Evolutionary conservation across 2,888 invertebrate genomes (phyloP).

Genomic region (Oconnorella tubifera): DNA sequence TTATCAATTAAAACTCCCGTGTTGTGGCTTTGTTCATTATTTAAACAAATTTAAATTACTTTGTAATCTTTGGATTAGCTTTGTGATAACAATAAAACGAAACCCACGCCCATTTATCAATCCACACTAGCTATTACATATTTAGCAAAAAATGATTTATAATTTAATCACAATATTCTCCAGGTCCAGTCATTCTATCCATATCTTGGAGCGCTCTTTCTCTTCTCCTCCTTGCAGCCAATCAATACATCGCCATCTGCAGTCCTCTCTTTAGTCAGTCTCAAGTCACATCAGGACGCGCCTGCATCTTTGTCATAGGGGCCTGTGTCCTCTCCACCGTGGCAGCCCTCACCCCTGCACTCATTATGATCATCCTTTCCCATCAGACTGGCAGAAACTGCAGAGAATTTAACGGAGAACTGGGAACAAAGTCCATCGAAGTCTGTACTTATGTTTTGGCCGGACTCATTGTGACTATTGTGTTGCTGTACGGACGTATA

Average conservation of each 20-base stretch:
- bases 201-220: slow-evolving; percentile 31
- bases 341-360: slow-evolving; percentile 28
- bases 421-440: slow-evolving; percentile 32
- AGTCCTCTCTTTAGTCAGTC: slow-evolving; percentile 35
- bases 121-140: too few species aligned
- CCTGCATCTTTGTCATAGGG: slow-evolving; percentile 21
- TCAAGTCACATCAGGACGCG: slow-evolving; percentile 26
- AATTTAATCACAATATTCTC: too few species aligned
- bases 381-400: slow-evolving; percentile 23
- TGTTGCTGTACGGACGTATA: slow-evolving; percentile 36
- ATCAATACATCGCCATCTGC: slow-evolving; percentile 39
- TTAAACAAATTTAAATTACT: too few species aligned
- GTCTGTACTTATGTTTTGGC: slow-evolving; percentile 35
- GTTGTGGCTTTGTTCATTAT: too few species aligned
- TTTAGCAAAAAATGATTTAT: too few species aligned
- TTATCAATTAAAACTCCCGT: too few species aligned
- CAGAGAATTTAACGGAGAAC: slow-evolving; percentile 16
- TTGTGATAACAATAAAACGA: too few species aligned
- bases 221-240: slow-evolving; percentile 35
- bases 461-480: slow-evolving; percentile 34
- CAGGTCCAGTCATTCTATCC: slow-evolving; percentile 15
- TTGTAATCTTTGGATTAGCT: too few species aligned
- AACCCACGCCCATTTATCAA: too few species aligned
- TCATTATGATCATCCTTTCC: slow-evolving; percentile 24
- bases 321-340: slow-evolving; percentile 32